phyloP scores from a whole-genome alignment of 2,797 vertebrate species.

The Ctenopoma multispine region DNA sequence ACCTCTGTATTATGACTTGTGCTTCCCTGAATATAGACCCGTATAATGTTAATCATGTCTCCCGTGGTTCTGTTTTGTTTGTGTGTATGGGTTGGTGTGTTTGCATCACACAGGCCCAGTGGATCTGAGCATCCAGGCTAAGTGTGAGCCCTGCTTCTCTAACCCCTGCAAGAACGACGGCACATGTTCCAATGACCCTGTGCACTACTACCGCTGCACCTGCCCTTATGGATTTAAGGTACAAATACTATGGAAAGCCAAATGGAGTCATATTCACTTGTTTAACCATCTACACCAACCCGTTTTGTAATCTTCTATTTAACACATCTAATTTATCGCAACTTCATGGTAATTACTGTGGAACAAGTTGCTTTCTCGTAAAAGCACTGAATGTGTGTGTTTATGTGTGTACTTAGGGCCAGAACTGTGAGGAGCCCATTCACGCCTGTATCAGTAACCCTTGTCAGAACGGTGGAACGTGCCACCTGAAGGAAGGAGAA shows the following conservation, averaged over 20 bases:
- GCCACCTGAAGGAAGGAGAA: constrained; percentile 95
- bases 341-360: neutral
- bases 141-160: constrained; percentile 96
- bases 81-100: constrained; percentile 46
- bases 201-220: constrained; percentile 95
- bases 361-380: constrained; percentile 9
- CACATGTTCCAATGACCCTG: constrained; percentile 94
- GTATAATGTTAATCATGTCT: constrained; percentile 16
- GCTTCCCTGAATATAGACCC: neutral
- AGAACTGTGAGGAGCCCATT: constrained; percentile 94
- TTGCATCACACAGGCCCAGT: constrained; percentile 88
- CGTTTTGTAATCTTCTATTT: neutral
- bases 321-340: neutral
- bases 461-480: constrained; percentile 92
- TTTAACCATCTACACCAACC: neutral
- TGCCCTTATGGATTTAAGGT: constrained; percentile 98
- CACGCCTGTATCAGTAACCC: constrained; percentile 96
- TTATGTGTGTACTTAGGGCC: constrained; percentile 84
- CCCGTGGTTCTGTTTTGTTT: constrained; percentile 26
- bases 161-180: constrained; percentile 97
- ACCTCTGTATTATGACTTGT: neutral
- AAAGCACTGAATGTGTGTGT: constrained; percentile 19
- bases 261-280: neutral
- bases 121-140: constrained; percentile 92
- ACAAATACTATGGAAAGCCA: neutral